Percentiles rank a stretch among this genome's conserved stretches.
Evolutionary conservation across 2,113 vertebrate genomes (phyloP).

Genomic region (Suncus etruscus): DNA sequence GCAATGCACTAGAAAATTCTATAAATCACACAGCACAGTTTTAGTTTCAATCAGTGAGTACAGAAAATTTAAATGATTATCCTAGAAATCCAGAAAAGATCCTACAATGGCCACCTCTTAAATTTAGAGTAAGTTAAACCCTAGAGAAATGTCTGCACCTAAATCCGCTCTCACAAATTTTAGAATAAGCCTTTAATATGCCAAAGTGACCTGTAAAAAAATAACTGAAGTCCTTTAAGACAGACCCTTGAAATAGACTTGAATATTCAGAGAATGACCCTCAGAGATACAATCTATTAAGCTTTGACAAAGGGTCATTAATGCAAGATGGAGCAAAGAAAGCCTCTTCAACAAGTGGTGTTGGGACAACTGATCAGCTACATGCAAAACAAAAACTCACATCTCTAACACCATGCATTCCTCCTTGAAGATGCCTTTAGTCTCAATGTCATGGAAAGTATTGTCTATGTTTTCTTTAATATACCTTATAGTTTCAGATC

Average conservation of each 20-base stretch:
- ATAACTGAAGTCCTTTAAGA: neutral
- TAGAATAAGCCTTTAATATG: neutral
- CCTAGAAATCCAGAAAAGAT: neutral
- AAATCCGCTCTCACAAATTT: neutral
- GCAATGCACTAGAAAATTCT: neutral
- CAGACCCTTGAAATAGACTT: no score
- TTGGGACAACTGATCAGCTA: no score
- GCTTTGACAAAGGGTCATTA: no score
- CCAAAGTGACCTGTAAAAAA: neutral
- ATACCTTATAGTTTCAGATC: no score
- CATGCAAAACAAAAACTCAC: neutral
- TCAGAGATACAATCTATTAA: no score
- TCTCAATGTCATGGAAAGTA: no score
- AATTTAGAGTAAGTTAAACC: neutral
- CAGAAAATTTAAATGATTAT: neutral
- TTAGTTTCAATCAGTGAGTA: neutral
- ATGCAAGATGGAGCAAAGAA: no score
- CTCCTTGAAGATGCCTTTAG: no score
- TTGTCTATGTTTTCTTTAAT: no score
- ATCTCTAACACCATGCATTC: no score
- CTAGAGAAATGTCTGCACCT: neutral
- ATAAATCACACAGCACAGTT: neutral
- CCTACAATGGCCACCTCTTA: neutral
- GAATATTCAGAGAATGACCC: no score
- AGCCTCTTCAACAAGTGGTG: no score